Evolutionary conservation across 53 echinoderm and acorn worm genomes (phyloP), one percentile per base, ranked within the genome.

Genomic region (Stichopus horrens): DNA sequence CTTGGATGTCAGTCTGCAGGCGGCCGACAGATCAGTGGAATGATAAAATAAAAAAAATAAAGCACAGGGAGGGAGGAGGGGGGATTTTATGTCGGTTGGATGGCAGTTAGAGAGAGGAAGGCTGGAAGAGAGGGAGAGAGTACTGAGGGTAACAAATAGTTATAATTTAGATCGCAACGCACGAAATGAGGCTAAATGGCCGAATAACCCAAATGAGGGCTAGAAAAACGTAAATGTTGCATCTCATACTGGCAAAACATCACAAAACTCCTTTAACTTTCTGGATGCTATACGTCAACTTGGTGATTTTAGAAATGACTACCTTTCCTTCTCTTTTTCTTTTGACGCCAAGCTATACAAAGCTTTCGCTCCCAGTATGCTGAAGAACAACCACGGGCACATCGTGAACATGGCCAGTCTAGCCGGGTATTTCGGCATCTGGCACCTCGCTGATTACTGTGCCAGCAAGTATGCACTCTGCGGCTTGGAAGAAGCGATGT

Each of bases 401-500:
- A 88, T 97, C 9, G 95, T 97, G 7, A 95, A 88, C 77, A 87
- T 97, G 52, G 95, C 95, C 23, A 95, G 95, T 58, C 54, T 95
- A 54, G 95, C 98, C 10, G 95, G 98, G n/a, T 88, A 90, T 10
- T 89, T 95, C 11, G 98, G 98, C 20, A 90, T 86, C 67, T 94
- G 89, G 22, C 86, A 92, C 6, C 94, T 97, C 67, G 94, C 93
- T 55, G 98, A 97, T 87, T 97, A 97, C 86, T 94, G 90, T 63
- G 92, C 98, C 53, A 94, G 95, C 91, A 97, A 97, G 91, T 94
- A 91, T 94, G 98, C 94, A 16, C 90, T 94, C 4, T 95, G 95
- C 4, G 98, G 98, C n/a, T 89, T 97, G 76, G 95, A 95, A 74
- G 98, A 97, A 22, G 56, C 95, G 13, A 82, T 97, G 88, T 90